Conservation (phyloP, 2,113 vertebrate species). For the Varanus komodoensis region DNA sequence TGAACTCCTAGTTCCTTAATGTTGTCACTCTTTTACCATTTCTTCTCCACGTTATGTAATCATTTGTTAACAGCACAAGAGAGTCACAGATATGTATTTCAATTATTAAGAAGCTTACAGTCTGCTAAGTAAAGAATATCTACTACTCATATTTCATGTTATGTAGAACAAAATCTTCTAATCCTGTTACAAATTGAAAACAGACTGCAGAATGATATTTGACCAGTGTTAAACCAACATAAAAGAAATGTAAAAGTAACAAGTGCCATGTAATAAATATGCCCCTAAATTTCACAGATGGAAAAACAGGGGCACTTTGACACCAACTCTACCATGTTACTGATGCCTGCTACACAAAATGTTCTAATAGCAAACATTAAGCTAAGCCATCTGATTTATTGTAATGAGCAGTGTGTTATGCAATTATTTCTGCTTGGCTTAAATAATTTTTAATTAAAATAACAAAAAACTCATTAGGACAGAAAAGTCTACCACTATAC, state of each 20-base stretch:
- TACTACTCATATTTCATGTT: slow-evolving; percentile 29
- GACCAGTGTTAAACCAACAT: slow-evolving; percentile 1
- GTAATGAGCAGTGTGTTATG: neutral
- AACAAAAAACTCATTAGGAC: neutral
- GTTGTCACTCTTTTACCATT: neutral
- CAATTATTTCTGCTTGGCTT: neutral
- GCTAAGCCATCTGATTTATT: neutral
- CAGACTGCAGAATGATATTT: slow-evolving; percentile 4
- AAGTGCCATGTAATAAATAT: neutral
- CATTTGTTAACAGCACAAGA: slow-evolving; percentile 33
- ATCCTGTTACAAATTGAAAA: slow-evolving; percentile 41
- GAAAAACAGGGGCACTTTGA: neutral
- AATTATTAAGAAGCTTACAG: slow-evolving; percentile 54
- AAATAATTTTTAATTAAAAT: neutral
- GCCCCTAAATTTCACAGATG: neutral
- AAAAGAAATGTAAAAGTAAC: slow-evolving; percentile 9
- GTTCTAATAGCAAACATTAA: neutral
- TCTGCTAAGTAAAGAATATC: slow-evolving; percentile 51
- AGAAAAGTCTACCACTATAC: neutral
- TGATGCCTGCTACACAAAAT: neutral
- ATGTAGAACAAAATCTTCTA: slow-evolving; percentile 35
- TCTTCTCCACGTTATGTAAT: slow-evolving; percentile 36
- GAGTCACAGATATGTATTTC: slow-evolving; percentile 6
- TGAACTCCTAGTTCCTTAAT: neutral
- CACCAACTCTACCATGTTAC: neutral